Evolutionary conservation across 2,888 invertebrate genomes (phyloP).

Genomic region (Elaeidobius kamerunicus): DNA sequence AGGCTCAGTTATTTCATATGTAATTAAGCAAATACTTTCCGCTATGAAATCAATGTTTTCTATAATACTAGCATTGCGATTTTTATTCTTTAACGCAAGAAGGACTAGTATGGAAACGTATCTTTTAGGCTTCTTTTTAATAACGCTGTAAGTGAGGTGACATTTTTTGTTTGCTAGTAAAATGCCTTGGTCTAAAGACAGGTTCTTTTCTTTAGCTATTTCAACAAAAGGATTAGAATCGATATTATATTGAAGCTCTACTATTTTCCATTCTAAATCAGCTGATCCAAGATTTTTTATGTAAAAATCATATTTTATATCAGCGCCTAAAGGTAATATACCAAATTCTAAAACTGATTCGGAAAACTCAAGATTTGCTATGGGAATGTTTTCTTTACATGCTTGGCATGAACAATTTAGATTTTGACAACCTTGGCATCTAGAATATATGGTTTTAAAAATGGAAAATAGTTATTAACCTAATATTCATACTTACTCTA

Average conservation of each 20-base stretch:
- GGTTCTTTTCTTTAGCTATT: slow-evolving; percentile 23
- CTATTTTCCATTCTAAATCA: slow-evolving; percentile 39
- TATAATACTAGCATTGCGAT: neutral
- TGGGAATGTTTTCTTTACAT: slow-evolving; percentile 11
- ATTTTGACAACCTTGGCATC: slow-evolving; percentile 18
- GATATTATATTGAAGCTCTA: slow-evolving; percentile 39
- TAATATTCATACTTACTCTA: neutral
- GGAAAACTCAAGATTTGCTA: slow-evolving; percentile 34
- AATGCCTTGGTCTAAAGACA: slow-evolving; percentile 23
- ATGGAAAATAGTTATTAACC: too few relatives aligned
- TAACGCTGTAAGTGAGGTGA: slow-evolving; percentile 29
- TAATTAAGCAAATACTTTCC: slow-evolving; percentile 39
- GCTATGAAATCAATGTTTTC: slow-evolving; percentile 7
- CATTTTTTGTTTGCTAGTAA: slow-evolving; percentile 15
- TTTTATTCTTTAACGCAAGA: slow-evolving; percentile 22
- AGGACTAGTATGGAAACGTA: slow-evolving; percentile 38
- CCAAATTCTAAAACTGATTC: slow-evolving; percentile 39
- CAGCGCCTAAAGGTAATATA: slow-evolving; percentile 34
- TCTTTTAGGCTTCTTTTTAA: slow-evolving; percentile 24
- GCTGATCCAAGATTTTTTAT: slow-evolving; percentile 36
- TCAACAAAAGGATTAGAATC: slow-evolving; percentile 31
- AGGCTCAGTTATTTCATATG: slow-evolving; percentile 40
- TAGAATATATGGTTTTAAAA: too few relatives aligned
- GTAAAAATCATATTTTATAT: slow-evolving; percentile 34
- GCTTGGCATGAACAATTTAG: slow-evolving; percentile 11